Percentiles rank a stretch among this genome's conserved stretches.
Conservation (phyloP, 2,113 vertebrate species). For the Aix galericulata region DNA sequence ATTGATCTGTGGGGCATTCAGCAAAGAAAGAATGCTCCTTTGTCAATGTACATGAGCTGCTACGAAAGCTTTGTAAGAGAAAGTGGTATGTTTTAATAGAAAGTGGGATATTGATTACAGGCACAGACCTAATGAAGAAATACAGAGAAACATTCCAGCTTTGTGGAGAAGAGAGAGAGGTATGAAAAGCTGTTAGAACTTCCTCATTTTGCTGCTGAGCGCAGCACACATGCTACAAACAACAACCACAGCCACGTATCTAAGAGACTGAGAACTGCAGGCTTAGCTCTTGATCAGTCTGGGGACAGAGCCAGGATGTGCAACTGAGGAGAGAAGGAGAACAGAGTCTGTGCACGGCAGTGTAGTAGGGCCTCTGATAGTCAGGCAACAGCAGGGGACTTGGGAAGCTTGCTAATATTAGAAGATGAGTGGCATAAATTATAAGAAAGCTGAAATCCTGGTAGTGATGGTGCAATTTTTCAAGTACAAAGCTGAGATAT, state of each 20-base stretch:
- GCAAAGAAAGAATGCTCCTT: background rate
- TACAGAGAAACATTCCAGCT: background rate
- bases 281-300: conserved; percentile 21
- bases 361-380: background rate
- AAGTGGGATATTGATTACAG: background rate
- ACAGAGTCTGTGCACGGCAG: background rate
- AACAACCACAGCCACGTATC: background rate
- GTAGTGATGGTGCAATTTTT: background rate
- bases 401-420: conserved; percentile 29
- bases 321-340: conserved; percentile 5
- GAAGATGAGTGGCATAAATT: conserved; percentile 36
- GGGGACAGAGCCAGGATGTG: conserved; percentile 1
- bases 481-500: background rate
- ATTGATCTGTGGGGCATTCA: background rate
- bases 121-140: background rate
- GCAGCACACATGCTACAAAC: background rate
- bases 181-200: background rate
- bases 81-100: background rate
- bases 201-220: background rate
- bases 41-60: background rate
- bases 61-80: background rate
- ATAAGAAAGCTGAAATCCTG: conserved; percentile 1
- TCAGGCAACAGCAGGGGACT: conserved; percentile 14
- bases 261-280: background rate
- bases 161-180: background rate